Evolutionary conservation across 2,888 invertebrate species (phyloP), one percentile per base, ranked within the genome.

Genomic region (Emmelina monodactyla): DNA sequence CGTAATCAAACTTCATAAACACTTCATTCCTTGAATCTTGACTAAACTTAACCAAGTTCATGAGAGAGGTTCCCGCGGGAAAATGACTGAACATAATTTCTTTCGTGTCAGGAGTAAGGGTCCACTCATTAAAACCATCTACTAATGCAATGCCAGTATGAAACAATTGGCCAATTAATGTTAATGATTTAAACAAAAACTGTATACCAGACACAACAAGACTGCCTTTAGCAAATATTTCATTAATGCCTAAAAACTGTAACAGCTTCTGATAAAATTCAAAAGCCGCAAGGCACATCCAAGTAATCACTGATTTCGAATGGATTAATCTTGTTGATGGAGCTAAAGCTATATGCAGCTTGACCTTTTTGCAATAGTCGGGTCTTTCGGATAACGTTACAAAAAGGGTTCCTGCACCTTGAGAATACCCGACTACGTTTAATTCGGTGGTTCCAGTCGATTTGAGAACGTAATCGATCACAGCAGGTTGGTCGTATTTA

Each of bases 401-500:
- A 53, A 82, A 85, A 49, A 85, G 87, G 2, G 68, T 62, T 0
- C 86, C 85, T 0, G 85, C 84, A 5, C 92, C 93, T 58, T 85
- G 85, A 0, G 91, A 92, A 55, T 91, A 91, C 0, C 92, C 93
- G 3, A 89, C 84, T 16, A 62, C 70, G 29, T 65, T 70, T 16
- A 75, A 32, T 22, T 59, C 64, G 1, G 48, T 40, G 1, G 43
- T 40, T 2, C 47, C 45, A 1, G 72, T 68, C 3, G 55, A 40
- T 1, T 55, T 39, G 4, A 73, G 37, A 2, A 73, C 56, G 28
- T 65, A 62, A 33, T 73, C 69, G 0, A 70, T 52, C 28, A 59
- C 56, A 0, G 89, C 87, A 1, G 94, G 92, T 1, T 94, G 49
- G 57, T 96, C 95, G 47, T 81, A 85, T 14, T 69, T 55, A 0